Evolutionary conservation across 2,797 vertebrate genomes (phyloP).

Genomic region (Diplodus puntazzo): DNA sequence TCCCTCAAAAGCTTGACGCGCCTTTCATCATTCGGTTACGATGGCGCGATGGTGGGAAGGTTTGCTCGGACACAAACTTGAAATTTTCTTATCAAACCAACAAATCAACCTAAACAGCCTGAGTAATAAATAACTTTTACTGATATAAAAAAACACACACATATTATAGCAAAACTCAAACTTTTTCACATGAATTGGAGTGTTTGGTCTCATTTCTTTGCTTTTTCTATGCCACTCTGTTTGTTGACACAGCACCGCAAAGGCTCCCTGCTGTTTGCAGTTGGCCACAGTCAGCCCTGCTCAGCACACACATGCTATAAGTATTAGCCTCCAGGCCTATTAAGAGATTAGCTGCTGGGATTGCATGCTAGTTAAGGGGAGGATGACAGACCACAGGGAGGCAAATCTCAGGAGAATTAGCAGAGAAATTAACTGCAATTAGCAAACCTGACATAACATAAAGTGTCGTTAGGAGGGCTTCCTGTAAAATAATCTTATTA

Average conservation of each 20-base stretch:
- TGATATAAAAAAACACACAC: background rate
- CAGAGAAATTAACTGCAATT: constrained; percentile 22
- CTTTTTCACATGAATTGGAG: background rate
- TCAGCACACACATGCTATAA: constrained; percentile 63
- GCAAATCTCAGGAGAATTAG: constrained; percentile 35
- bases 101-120: background rate
- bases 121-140: background rate
- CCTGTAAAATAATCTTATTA: background rate
- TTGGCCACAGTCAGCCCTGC: constrained; percentile 73
- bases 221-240: constrained; percentile 1
- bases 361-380: constrained; percentile 57
- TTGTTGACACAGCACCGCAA: constrained; percentile 45
- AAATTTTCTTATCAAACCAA: constrained; percentile 19
- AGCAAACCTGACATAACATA: constrained; percentile 19
- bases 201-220: background rate
- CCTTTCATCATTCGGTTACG: constrained; percentile 22
- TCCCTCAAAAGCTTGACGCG: constrained; percentile 11
- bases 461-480: background rate
- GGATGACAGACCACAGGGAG: constrained; percentile 35
- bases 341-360: constrained; percentile 79
- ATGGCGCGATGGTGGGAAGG: background rate
- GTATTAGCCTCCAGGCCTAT: constrained; percentile 81
- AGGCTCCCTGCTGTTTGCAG: constrained; percentile 54
- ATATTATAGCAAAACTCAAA: background rate
- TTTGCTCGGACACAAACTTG: background rate